A percentile compares a stretch with the other conserved stretches of the same genome.
These are phyloP conservation scores for Anser brachyrhynchus DNA, from an alignment of 2,113 vertebrate genomes.

Conservation along the genomic window DNA sequence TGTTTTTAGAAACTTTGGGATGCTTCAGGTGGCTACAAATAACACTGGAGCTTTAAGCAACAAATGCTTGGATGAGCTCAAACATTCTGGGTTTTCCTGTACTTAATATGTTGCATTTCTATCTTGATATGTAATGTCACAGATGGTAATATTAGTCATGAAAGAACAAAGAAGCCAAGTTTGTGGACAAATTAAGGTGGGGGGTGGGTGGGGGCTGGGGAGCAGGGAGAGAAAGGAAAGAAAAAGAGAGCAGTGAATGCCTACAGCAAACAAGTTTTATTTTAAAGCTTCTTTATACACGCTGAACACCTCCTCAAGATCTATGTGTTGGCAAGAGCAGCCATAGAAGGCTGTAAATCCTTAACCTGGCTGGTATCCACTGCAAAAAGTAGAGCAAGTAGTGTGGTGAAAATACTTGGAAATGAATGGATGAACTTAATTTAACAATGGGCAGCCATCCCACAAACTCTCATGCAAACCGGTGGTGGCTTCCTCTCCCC, in stretches of 20 bases:
- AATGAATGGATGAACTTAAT: conserved; percentile 79
- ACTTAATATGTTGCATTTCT: conserved; percentile 83
- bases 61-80: conserved; percentile 76
- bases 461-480: conserved; percentile 76
- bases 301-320: conserved; percentile 64
- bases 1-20: conserved; percentile 43
- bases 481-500: conserved; percentile 59
- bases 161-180: conserved; percentile 84
- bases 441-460: conserved; percentile 76
- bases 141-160: conserved; percentile 87
- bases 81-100: conserved; percentile 78
- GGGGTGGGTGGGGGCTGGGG: conserved; percentile 47
- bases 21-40: conserved; percentile 74
- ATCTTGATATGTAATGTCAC: conserved; percentile 85
- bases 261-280: conserved; percentile 54
- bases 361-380: conserved; percentile 70
- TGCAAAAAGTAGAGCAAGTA: conserved; percentile 67
- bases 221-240: background rate
- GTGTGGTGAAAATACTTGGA: conserved; percentile 74
- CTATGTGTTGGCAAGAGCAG: conserved; percentile 54
- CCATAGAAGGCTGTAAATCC: conserved; percentile 70
- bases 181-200: conserved; percentile 75
- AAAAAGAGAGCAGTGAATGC: background rate
- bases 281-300: conserved; percentile 63
- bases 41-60: conserved; percentile 69